Percentiles rank a stretch among this genome's conserved stretches.
These are phyloP conservation scores for Spizaetus ornatus DNA, from an alignment of 2,113 vertebrate species.

Conservation along the genomic window DNA sequence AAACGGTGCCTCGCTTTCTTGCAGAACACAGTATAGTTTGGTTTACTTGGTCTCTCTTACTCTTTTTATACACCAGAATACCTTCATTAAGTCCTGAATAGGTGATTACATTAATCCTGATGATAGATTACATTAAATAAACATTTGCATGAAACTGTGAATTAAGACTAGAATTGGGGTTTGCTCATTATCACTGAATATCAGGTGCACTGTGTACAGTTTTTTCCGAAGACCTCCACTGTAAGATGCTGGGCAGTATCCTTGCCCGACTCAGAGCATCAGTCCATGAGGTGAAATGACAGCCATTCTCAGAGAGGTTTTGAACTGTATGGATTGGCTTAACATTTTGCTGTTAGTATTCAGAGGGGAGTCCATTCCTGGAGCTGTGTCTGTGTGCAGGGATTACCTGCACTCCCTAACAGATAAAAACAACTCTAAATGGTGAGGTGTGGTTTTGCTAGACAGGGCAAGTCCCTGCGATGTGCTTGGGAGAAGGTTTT, in stretches of 20 bases:
- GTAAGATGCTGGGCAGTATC: not conserved
- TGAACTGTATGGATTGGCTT: not conserved
- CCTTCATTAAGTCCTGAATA: not conserved
- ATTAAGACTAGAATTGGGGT: not conserved
- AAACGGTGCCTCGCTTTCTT: not conserved
- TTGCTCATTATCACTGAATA: not conserved
- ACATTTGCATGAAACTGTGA: not conserved
- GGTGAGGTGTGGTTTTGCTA: not conserved
- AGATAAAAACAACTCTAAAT: not conserved
- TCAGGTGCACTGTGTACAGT: rapidly evolving
- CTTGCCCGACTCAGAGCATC: too few relatives aligned
- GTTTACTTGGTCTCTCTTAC: rapidly evolving
- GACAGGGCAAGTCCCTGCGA: too few relatives aligned
- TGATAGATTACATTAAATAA: not conserved
- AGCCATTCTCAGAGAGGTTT: not conserved
- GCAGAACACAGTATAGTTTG: not conserved
- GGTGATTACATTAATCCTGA: not conserved
- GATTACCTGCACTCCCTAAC: not conserved
- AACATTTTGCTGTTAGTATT: not conserved
- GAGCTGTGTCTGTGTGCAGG: not conserved
- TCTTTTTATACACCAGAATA: not conserved
- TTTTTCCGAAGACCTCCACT: not conserved
- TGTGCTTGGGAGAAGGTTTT: not conserved
- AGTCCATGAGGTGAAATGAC: rapidly evolving
- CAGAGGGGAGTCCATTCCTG: rapidly evolving